Evolutionary conservation across 2,113 vertebrate genomes (phyloP).

Genomic region (Cryptomyrus ogoouensis): DNA sequence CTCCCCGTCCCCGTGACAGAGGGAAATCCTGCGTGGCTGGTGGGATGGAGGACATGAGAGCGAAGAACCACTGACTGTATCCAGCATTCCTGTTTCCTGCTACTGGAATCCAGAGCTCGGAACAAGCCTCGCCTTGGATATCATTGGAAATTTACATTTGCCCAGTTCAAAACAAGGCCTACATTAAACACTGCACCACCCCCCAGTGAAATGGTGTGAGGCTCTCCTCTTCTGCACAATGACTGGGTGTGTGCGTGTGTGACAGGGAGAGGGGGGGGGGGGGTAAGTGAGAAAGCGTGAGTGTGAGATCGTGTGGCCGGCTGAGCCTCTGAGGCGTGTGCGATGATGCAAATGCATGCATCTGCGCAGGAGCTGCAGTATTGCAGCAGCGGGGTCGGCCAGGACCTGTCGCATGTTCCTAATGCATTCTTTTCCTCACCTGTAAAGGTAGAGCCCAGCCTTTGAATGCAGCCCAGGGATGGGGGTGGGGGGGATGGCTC

Average conservation of each 20-base stretch:
- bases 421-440: neutral
- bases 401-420: neutral
- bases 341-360: constrained; percentile 24
- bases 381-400: neutral
- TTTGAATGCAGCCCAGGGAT: neutral
- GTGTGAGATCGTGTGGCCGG: neutral
- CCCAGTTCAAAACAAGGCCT: neutral
- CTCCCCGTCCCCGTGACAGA: neutral
- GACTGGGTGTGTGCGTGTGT: constrained; percentile 6
- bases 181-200: neutral
- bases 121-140: neutral
- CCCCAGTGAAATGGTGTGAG: neutral
- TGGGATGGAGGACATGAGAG: neutral
- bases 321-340: neutral
- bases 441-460: neutral
- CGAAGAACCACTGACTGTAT: neutral
- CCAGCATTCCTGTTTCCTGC: neutral
- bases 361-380: neutral
- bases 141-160: constrained; percentile 1
- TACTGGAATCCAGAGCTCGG: neutral
- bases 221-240: neutral
- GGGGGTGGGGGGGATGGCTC: neutral
- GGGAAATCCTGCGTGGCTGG: neutral
- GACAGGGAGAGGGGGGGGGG: neutral
- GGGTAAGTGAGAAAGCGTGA: neutral